A percentile compares a stretch with the other conserved stretches of the same genome.
phyloP scores from a whole-genome alignment of 2,797 vertebrate genomes.

The Acrossocheilus wenchowensis region DNA sequence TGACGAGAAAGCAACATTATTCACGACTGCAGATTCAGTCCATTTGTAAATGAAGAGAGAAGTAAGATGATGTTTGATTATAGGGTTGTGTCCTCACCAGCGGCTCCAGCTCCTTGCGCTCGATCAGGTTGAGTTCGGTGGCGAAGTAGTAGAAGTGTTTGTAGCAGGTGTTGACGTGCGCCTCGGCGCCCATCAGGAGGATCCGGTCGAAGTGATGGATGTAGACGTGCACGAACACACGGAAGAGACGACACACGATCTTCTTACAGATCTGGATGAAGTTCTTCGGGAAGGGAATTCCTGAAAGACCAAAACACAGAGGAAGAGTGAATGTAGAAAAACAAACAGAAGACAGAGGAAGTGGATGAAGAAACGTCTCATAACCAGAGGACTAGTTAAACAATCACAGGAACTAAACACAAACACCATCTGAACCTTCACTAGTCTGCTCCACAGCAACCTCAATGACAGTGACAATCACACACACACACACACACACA shows the following conservation, averaged over 20 bases:
- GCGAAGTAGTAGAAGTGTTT: slow-evolving; percentile 91
- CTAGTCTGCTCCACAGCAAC: no score
- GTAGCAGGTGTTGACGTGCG: slow-evolving; percentile 89
- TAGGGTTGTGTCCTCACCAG: slow-evolving; percentile 76
- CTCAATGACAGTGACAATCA: no score
- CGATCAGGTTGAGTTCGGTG: slow-evolving; percentile 86
- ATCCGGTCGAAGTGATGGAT: slow-evolving; percentile 90
- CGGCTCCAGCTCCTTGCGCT: slow-evolving; percentile 87
- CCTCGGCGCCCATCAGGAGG: slow-evolving; percentile 86
- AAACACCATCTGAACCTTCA: no score
- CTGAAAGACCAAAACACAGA: slow-evolving; percentile 63
- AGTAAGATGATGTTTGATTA: not conserved
- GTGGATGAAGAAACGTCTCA: not conserved
- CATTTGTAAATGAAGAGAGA: no score
- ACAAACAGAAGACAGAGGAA: not conserved
- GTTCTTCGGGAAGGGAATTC: slow-evolving; percentile 88
- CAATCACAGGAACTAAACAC: not conserved
- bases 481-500: no score
- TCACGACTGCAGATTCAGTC: no score
- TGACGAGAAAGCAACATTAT: not conserved
- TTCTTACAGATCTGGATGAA: slow-evolving; percentile 90
- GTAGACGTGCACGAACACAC: slow-evolving; percentile 88
- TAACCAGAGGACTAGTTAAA: not conserved
- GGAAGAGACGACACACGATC: slow-evolving; percentile 86
- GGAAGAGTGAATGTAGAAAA: not conserved